Evolutionary conservation across 2,888 invertebrate genomes (phyloP).

Genomic region (Formica aserva): DNA sequence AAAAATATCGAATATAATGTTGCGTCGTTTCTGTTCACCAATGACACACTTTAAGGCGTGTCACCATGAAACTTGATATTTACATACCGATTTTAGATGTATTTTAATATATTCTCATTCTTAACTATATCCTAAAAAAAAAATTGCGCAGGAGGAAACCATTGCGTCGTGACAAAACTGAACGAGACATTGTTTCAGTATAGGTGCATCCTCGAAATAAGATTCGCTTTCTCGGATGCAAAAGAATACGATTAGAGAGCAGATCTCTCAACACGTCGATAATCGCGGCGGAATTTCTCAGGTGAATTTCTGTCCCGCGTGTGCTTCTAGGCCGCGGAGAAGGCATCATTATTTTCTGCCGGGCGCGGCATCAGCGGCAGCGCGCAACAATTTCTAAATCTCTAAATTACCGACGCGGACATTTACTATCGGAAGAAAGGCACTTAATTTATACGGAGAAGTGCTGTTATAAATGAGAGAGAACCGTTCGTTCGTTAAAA

Average conservation of each 20-base stretch:
- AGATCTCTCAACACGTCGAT: neutral
- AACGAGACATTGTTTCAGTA: neutral
- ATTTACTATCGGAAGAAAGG: slow-evolving; percentile 75
- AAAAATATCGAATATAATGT: neutral
- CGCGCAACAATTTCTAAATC: slow-evolving; percentile 73
- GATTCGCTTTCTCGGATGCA: slow-evolving; percentile 2
- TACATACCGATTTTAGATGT: neutral
- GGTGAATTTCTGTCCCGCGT: neutral
- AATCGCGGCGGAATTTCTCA: slow-evolving; percentile 22
- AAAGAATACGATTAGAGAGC: neutral
- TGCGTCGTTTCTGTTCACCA: neutral
- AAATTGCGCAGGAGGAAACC: neutral
- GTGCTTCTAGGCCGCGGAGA: neutral
- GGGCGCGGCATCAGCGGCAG: slow-evolving; percentile 41
- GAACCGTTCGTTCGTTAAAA: slow-evolving; percentile 74
- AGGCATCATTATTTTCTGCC: slow-evolving; percentile 20
- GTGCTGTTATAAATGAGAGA: slow-evolving; percentile 66
- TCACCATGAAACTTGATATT: neutral
- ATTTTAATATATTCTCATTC: neutral
- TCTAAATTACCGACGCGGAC: slow-evolving; percentile 72
- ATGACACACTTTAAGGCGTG: neutral
- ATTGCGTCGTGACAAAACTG: slow-evolving; percentile 7
- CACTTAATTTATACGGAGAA: slow-evolving; percentile 75
- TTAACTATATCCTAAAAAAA: neutral
- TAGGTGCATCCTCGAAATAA: neutral